Conservation (phyloP, 1,140 invertebrate genomes). For the Panagrolaimus sp. region DNA sequence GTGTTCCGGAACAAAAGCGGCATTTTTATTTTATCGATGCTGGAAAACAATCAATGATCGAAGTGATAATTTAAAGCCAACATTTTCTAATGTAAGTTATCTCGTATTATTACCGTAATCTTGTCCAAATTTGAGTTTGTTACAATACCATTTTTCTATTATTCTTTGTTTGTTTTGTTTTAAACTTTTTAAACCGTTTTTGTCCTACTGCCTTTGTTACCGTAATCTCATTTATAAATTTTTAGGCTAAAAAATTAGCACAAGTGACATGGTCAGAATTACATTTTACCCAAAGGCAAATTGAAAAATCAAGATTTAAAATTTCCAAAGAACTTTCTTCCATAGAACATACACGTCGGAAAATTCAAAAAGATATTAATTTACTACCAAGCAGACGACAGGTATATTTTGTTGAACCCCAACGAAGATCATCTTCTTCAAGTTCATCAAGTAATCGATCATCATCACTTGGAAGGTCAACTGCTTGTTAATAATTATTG, state of each 20-base stretch:
- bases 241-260: not conserved
- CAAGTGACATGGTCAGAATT: conserved; percentile 10
- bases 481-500: not conserved
- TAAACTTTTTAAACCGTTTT: too few species aligned
- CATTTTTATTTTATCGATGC: conserved; percentile 2
- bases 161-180: too few species aligned
- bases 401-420: not conserved
- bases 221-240: too few species aligned
- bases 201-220: too few species aligned
- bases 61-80: conserved; percentile 1
- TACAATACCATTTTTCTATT: too few species aligned
- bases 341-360: not conserved
- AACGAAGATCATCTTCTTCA: not conserved
- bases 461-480: not conserved
- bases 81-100: conserved; percentile 13
- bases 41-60: conserved; percentile 8
- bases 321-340: not conserved
- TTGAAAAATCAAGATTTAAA: not conserved
- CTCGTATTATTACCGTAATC: too few species aligned
- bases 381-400: not conserved
- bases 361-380: not conserved
- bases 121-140: too few species aligned
- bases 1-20: conserved; percentile 3
- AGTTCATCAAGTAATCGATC: not conserved
- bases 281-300: conserved; percentile 1